Percentiles rank a stretch among this genome's conserved stretches.
These are phyloP conservation scores for Dascillus cervinus DNA, from an alignment of 2,888 invertebrate genomes.

Conservation along the genomic window DNA sequence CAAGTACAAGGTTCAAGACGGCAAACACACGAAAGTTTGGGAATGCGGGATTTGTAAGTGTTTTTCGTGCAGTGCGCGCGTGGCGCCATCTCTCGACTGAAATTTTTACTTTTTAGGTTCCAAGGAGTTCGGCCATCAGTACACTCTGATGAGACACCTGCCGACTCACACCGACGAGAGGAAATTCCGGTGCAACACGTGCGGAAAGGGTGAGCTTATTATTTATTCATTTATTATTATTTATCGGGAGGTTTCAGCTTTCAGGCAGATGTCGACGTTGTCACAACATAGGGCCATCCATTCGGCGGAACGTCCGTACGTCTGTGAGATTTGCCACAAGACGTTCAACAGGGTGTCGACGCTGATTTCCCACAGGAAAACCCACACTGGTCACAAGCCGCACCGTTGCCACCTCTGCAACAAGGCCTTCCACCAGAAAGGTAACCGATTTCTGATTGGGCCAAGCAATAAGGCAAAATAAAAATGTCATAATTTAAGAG, in stretches of 20 bases:
- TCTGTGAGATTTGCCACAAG: constrained; percentile 68
- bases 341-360: constrained; percentile 73
- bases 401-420: constrained; percentile 67
- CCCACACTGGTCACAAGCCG: constrained; percentile 65
- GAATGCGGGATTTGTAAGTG: constrained; percentile 68
- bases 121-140: constrained; percentile 69
- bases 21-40: constrained; percentile 62
- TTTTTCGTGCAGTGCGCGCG: neutral
- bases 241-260: constrained; percentile 39
- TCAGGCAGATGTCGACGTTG: constrained; percentile 65
- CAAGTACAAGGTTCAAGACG: constrained; percentile 59
- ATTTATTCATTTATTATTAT: constrained; percentile 1
- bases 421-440: constrained; percentile 77
- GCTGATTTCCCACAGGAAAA: constrained; percentile 72
- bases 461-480: too few species aligned
- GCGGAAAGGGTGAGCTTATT: constrained; percentile 52
- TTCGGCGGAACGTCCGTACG: constrained; percentile 64
- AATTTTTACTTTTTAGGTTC: constrained; percentile 44
- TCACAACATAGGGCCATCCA: constrained; percentile 74
- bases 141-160: constrained; percentile 66
- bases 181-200: constrained; percentile 65
- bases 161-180: constrained; percentile 71
- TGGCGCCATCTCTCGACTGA: too few species aligned
- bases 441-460: too few species aligned
- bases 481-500: too few species aligned